Evolutionary conservation across 2,113 vertebrate genomes (phyloP), one percentile per base, ranked within the genome.

Genomic region (Ceratotherium simum): DNA sequence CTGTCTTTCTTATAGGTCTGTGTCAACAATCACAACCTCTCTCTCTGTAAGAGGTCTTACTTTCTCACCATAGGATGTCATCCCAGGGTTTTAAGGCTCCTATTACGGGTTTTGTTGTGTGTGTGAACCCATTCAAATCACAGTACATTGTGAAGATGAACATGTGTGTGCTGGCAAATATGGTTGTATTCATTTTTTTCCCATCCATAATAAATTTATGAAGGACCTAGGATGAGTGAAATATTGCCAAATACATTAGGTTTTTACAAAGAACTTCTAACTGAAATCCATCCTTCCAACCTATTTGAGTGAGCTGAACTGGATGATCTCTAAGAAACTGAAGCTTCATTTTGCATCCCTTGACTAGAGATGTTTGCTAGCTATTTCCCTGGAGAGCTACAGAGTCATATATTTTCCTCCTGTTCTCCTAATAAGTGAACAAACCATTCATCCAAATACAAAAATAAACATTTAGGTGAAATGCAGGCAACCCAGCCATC

Each of bases 161-260:
- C 3, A 2, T 20, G 20, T 11, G 2, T 11, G 0, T 17, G n/a
- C 12, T 58, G 46, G 29, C 1, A 11, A 58, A 42, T 51, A 10
- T 27, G 29, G 33, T 1, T 29, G 0, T 18, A 7, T 27, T 36
- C 46, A 54, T 65, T 65, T 70, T 81, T 33, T 29, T 67, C n/a
- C 67, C 36, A 2, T 29, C 29, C 6, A 8, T 27, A 31, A 27
- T 20, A 89, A 10, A 46, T n/a, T 36, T 54, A 62, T 1, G 18
- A 70, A 70, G 7, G 36, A 46, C 18, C 8, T 5, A 5, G 39
- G 33, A 42, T 21, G 4, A 39, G 9, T 7, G 48, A 25, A 31
- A 46, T 7, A 9, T 58, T 75, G n/a, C 39, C 60, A 70, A 42
- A 27, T 7, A 14, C 16, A 3, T 21, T 23, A 31, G 9, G 20